Base-by-base conservation (phyloP, 2,888 invertebrate species). In the Apodemia hepburni region DNA sequence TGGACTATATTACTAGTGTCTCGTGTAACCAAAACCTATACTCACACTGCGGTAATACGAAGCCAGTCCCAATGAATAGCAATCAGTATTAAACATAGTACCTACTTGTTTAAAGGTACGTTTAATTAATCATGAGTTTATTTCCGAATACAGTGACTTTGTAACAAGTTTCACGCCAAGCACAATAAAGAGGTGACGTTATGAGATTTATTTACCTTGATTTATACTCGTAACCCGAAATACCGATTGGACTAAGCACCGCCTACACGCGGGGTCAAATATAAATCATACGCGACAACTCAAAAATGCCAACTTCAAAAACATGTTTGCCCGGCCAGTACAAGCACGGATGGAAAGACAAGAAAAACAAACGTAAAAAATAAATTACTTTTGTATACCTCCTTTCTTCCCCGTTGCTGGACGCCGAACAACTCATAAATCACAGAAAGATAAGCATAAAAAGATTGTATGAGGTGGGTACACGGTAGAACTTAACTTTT, bases 401-500 rank as follows among this genome's bases (percentile, higher is more conserved):
- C 83, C 87, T 87, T 87, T 87, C 90, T 88, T 88, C 85, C 83
- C 87, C 88, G 89, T 88, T 86, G 88, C 84, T 85, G 89, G 87
- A 86, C 87, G 84, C 86, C 86, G 90, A 88, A 88, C 85, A 81
- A 84, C 78, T 81, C 85, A 86, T 91, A 91, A 91, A 91, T 91
- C 90, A 90, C 87, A 85, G 81, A 87, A 86, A 91, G 91, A 91
- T 91, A 91, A 91, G 90, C 91, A 90, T 90, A 90, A 88, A 89
- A 87, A 89, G 89, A 88, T 88, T 88, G 90, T 90, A 88, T 88
- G 87, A 89, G 84, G 84, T 84, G 79, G 85, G 84, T 87, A 88
- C 85, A 84, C 87, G 83, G 89, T 88, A 87, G 87, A 90, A 84
- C 82, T 87, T 80, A 86, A 88, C 84, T 89, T 87, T 89, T 87